Evolutionary conservation across 2,113 vertebrate species (phyloP).

Genomic region (Cheilinus undulatus): DNA sequence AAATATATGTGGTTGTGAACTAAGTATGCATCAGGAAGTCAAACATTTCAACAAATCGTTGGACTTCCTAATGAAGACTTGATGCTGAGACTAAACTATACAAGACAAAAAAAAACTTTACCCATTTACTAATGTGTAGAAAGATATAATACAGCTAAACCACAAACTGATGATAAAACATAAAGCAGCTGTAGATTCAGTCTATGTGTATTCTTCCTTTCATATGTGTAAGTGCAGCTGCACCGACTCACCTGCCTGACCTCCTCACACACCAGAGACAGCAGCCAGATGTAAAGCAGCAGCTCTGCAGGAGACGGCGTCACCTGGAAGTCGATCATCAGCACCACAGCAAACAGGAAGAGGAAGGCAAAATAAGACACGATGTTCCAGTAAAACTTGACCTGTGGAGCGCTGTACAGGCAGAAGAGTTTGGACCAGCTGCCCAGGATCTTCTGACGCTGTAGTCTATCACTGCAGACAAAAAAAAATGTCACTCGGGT

Average conservation of each 20-base stretch:
- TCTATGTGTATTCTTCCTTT: neutral
- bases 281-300: constrained; percentile 92
- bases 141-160: neutral
- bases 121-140: too few species aligned
- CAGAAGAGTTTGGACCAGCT: constrained; percentile 73
- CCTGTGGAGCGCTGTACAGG: constrained; percentile 88
- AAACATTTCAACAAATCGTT: too few species aligned
- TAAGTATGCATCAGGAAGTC: too few species aligned
- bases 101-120: too few species aligned
- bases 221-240: neutral
- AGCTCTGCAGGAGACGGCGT: constrained; percentile 86
- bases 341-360: constrained; percentile 90
- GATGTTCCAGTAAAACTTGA: constrained; percentile 93
- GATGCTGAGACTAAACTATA: too few species aligned
- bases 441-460: constrained; percentile 58
- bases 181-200: neutral
- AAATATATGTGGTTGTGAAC: too few species aligned
- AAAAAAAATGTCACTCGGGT: neutral
- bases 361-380: constrained; percentile 95
- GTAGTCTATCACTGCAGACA: constrained; percentile 39
- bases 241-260: constrained; percentile 86
- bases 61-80: too few species aligned
- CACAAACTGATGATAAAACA: neutral
- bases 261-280: constrained; percentile 93
- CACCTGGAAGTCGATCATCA: constrained; percentile 93